Evolutionary conservation across 2,797 vertebrate species (phyloP).

Genomic region (Crenuchus spilurus): DNA sequence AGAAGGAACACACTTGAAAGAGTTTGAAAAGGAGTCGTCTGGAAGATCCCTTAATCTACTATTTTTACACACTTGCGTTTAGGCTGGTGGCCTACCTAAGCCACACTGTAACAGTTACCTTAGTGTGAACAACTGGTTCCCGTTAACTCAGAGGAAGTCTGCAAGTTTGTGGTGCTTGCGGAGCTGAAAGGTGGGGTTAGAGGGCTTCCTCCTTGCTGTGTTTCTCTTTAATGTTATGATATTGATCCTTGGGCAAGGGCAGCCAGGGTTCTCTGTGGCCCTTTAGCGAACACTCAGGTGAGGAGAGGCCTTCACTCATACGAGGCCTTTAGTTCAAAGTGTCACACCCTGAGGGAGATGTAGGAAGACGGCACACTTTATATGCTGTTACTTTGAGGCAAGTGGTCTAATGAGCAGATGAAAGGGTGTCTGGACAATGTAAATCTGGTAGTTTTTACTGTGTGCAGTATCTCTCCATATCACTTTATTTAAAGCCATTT

Average conservation of each 20-base stretch:
- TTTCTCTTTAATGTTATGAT: constrained; percentile 29
- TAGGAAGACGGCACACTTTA: neutral
- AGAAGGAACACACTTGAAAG: too few species aligned
- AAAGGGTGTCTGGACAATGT: neutral
- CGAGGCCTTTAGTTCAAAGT: constrained; percentile 23
- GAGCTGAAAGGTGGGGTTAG: constrained; percentile 31
- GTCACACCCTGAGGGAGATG: constrained; percentile 19
- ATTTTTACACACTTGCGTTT: constrained; percentile 12
- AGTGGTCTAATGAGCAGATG: neutral
- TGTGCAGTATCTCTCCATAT: too few species aligned
- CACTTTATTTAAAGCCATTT: too few species aligned
- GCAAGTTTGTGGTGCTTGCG: constrained; percentile 21
- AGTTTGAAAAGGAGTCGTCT: too few species aligned
- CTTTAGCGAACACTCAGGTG: constrained; percentile 19
- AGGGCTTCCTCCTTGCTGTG: constrained; percentile 40
- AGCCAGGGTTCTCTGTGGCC: neutral
- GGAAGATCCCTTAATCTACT: constrained; percentile 36
- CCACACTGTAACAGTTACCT: constrained; percentile 35
- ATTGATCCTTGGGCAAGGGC: constrained; percentile 25
- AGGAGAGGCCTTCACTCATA: constrained; percentile 21
- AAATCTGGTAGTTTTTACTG: too few species aligned
- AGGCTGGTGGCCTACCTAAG: constrained; percentile 28
- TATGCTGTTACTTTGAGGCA: neutral
- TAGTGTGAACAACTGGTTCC: constrained; percentile 48
- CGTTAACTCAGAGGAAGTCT: constrained; percentile 45